These are phyloP conservation scores for western clawed frog (Xenopus tropicalis) DNA, from an alignment of 2,113 vertebrate genomes.

Conservation along the genomic window UCB_Xtro_10.0 CM004445.2:93679001-93679500, in stretches of 20 bases:
- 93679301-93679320: no score
- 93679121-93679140: conserved; percentile 33
- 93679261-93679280: neutral
- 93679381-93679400: neutral
- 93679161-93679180: conserved; percentile 32
- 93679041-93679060: conserved; percentile 28
- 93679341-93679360: neutral
- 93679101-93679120: conserved; percentile 12
- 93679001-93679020: neutral
- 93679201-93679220: conserved; percentile 30
- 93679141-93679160: conserved; percentile 30
- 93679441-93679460: neutral
- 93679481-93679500: no score
- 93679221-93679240: conserved; percentile 25
- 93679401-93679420: neutral
- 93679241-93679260: neutral
- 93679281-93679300: neutral
- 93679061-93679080: conserved; percentile 21
- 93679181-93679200: conserved; percentile 40
- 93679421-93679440: neutral
- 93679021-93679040: conserved; percentile 33
- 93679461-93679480: neutral
- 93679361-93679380: neutral
- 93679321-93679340: conserved; percentile 6
- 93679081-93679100: conserved; percentile 26